Conservation (phyloP, 2,888 invertebrate species). For the Branchipolynoe longqiensis region DNA sequence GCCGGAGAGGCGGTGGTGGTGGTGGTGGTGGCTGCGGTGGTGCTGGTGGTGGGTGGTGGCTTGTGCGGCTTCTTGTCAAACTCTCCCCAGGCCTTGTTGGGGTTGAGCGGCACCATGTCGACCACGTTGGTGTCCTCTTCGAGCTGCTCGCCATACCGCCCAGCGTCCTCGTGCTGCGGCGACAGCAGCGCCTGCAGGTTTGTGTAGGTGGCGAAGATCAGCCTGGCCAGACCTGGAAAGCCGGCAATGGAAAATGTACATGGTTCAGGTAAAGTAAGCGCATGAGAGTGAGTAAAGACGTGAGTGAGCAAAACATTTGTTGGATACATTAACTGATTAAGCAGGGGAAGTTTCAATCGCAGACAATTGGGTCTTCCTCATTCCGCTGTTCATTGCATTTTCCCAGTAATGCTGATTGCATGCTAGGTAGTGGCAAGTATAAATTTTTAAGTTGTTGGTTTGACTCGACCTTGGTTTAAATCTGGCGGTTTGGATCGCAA, state of each 20-base stretch:
- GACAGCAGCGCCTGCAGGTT: slow-evolving; percentile 73
- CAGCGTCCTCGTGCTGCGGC: slow-evolving; percentile 62
- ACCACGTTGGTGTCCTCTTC: slow-evolving; percentile 48
- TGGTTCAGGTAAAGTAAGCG: no score
- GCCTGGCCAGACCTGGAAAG: slow-evolving; percentile 73
- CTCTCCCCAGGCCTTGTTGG: not conserved
- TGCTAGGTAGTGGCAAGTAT: no score
- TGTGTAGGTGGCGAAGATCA: slow-evolving; percentile 77
- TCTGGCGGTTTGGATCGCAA: no score
- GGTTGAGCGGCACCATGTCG: not conserved
- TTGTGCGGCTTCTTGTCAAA: not conserved
- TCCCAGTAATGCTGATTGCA: no score
- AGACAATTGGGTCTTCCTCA: no score
- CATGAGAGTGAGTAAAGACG: no score
- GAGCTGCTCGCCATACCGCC: not conserved
- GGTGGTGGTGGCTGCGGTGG: not conserved
- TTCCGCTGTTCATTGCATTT: no score
- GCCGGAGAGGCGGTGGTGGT: not conserved
- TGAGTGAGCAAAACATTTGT: no score
- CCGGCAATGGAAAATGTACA: not conserved
- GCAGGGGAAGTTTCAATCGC: no score
- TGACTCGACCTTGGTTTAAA: no score
- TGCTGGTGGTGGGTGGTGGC: not conserved
- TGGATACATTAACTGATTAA: no score
- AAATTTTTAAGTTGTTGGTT: no score